These are phyloP conservation scores for Caenorhabditis macrosperma DNA, from an alignment of 2,888 invertebrate species.

Conservation along the genomic window DNA sequence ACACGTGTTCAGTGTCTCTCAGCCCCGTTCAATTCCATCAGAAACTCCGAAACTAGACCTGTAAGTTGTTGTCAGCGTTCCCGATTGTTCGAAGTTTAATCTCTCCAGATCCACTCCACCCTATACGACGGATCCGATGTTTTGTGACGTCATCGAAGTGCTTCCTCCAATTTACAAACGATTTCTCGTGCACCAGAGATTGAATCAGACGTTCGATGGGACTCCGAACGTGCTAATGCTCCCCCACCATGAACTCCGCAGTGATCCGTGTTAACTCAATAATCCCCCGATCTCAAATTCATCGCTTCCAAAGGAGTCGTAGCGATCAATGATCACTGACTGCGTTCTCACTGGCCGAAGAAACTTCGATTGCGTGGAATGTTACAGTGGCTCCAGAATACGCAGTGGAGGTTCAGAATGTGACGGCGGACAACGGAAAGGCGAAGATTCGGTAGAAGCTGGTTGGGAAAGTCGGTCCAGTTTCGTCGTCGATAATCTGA, in stretches of 20 bases:
- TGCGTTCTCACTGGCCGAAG: constrained; percentile 62
- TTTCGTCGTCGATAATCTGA: too few relatives aligned
- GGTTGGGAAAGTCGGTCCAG: constrained; percentile 28
- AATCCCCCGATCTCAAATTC: constrained; percentile 61
- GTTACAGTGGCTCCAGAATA: constrained; percentile 61
- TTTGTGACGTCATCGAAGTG: too few relatives aligned
- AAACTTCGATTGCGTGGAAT: constrained; percentile 59
- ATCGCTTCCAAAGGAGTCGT: constrained; percentile 61
- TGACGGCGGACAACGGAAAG: constrained; percentile 38
- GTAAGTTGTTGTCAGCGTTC: too few relatives aligned
- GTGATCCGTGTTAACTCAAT: constrained; percentile 64
- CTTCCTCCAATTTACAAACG: too few relatives aligned
- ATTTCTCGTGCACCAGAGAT: too few relatives aligned
- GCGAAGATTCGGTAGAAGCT: constrained; percentile 44
- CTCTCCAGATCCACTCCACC: too few relatives aligned
- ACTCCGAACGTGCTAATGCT: constrained; percentile 70
- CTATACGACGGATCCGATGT: too few relatives aligned
- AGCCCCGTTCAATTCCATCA: constrained; percentile 22
- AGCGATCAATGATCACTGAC: constrained; percentile 62
- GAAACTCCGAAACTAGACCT: constrained; percentile 16
- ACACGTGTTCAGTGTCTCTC: constrained; percentile 60
- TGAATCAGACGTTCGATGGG: constrained; percentile 68
- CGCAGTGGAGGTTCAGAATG: too few relatives aligned
- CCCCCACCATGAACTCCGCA: constrained; percentile 61
- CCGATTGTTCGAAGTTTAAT: too few relatives aligned